phyloP scores from a whole-genome alignment of 2,113 vertebrate genomes.

The Pungitius pungitius region DNA sequence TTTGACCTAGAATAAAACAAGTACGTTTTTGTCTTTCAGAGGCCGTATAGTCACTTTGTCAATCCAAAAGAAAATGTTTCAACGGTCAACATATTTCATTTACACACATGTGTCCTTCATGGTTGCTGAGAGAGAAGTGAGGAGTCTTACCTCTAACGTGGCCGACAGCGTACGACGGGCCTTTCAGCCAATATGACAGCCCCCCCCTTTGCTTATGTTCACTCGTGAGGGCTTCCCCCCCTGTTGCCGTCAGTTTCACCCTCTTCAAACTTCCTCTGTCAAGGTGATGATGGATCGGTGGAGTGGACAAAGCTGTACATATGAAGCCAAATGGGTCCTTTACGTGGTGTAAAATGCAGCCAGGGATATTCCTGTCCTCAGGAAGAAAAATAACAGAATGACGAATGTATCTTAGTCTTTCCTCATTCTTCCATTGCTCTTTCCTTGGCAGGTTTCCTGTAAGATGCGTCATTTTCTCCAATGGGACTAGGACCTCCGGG shows the following conservation, averaged over 20 bases:
- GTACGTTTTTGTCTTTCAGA: conserved; percentile 26
- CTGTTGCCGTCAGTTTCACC: conserved; percentile 49
- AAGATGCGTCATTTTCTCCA: conserved; percentile 51
- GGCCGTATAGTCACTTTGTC: conserved; percentile 18
- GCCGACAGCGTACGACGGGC: conserved; percentile 39
- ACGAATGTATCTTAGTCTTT: conserved; percentile 30
- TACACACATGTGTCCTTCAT: conserved; percentile 67
- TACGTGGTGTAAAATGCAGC: conserved; percentile 38
- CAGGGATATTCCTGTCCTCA: conserved; percentile 56
- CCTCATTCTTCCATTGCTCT: conserved; percentile 38
- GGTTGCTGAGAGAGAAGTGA: conserved; percentile 55
- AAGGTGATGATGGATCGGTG: conserved; percentile 13
- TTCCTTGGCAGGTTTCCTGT: conserved; percentile 38
- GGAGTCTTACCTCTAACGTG: conserved; percentile 69
- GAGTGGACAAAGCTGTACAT: conserved; percentile 43
- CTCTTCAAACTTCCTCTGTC: conserved; percentile 43
- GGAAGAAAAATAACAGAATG: conserved; percentile 20
- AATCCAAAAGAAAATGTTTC: conserved; percentile 32
- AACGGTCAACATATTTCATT: conserved; percentile 31
- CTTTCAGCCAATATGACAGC: conserved; percentile 34
- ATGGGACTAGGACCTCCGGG: conserved; percentile 62
- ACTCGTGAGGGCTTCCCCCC: conserved; percentile 42
- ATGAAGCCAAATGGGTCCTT: conserved; percentile 50
- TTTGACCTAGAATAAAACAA: not conserved
- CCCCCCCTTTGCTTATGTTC: conserved; percentile 47